Evolutionary conservation across 2,888 invertebrate genomes (phyloP).

Genomic region (Cheiracanthium punctorium): DNA sequence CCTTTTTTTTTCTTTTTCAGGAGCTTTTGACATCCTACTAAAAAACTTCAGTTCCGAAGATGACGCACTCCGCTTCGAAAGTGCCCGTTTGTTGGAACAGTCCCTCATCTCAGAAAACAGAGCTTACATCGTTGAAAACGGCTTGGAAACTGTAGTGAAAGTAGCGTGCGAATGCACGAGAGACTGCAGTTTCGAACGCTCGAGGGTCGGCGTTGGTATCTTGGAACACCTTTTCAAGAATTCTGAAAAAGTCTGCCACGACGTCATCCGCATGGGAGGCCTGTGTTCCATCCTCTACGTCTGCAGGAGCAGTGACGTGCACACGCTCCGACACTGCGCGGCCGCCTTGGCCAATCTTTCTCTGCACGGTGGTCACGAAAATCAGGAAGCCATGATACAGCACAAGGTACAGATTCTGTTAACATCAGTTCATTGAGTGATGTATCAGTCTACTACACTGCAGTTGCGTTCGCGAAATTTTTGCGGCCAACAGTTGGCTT

Average conservation of each 20-base stretch:
- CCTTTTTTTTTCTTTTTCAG: too few species aligned
- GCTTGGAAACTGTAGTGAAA: slow-evolving; percentile 90
- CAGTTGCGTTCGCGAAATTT: too few species aligned
- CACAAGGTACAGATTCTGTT: slow-evolving; percentile 61
- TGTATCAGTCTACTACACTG: too few species aligned
- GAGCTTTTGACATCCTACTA: slow-evolving; percentile 93
- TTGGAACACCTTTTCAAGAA: slow-evolving; percentile 96
- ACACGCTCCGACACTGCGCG: slow-evolving; percentile 95
- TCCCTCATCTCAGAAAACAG: slow-evolving; percentile 95
- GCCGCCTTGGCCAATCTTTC: slow-evolving; percentile 97
- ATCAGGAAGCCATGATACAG: slow-evolving; percentile 90
- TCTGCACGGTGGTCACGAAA: slow-evolving; percentile 95
- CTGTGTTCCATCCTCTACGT: slow-evolving; percentile 94
- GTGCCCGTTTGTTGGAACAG: slow-evolving; percentile 92
- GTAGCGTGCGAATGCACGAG: slow-evolving; percentile 82
- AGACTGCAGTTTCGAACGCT: slow-evolving; percentile 76
- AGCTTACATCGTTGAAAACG: slow-evolving; percentile 92
- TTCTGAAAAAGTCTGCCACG: slow-evolving; percentile 95
- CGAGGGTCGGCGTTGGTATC: slow-evolving; percentile 93
- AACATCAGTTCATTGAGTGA: too few species aligned
- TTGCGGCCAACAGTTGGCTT: too few species aligned
- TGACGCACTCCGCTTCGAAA: slow-evolving; percentile 86
- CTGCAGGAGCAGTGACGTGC: slow-evolving; percentile 93
- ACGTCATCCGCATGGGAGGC: slow-evolving; percentile 92
- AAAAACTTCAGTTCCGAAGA: slow-evolving; percentile 86